Conservation (phyloP, 2,113 vertebrate species). For the Psilopogon haemacephalus region DNA sequence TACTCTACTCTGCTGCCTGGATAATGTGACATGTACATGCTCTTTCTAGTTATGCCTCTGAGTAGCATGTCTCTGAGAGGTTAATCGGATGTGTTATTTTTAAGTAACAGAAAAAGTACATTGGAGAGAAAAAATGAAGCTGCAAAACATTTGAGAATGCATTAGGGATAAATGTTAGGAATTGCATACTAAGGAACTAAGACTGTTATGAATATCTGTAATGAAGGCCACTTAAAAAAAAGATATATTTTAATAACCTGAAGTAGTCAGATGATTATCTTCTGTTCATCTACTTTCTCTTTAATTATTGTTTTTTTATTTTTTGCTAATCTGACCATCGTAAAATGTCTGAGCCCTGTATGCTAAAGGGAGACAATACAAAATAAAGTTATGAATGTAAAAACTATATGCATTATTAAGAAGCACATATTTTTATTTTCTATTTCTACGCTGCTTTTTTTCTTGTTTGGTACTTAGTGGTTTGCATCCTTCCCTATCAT, state of each 20-base stretch:
- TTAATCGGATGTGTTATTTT: conserved; percentile 70
- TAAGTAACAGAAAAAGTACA: conserved; percentile 42
- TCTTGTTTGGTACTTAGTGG: not conserved
- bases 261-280: not conserved
- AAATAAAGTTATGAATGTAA: not conserved
- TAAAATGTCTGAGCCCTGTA: not conserved
- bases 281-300: not conserved
- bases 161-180: conserved; percentile 58
- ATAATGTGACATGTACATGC: conserved; percentile 52
- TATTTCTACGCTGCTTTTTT: not conserved
- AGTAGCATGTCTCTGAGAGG: conserved; percentile 27
- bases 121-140: conserved; percentile 31
- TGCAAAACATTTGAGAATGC: conserved; percentile 39
- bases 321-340: not conserved
- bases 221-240: conserved; percentile 2
- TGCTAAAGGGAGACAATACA: not conserved
- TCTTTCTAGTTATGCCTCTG: conserved; percentile 28
- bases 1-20: conserved; percentile 55
- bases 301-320: not conserved
- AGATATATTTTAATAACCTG: conserved; percentile 1
- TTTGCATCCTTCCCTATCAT: not conserved
- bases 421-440: not conserved
- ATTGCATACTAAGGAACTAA: conserved; percentile 16
- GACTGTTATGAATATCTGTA: not conserved
- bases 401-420: not conserved